Evolutionary conservation across 92 coral and sea anemone genomes (phyloP).

Genomic region (Epizoanthus scotinus): DNA sequence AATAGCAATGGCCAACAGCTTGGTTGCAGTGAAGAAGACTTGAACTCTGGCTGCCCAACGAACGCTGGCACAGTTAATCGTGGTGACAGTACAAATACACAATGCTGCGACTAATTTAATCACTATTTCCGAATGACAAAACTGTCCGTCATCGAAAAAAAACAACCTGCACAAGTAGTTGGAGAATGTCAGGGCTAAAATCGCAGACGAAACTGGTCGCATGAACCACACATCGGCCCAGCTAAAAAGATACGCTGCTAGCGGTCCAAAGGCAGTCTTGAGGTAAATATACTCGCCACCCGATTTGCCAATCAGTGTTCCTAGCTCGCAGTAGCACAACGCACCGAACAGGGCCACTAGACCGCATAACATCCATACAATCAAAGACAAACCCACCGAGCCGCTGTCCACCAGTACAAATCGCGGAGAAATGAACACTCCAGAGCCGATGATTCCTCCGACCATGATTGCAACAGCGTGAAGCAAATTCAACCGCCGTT

Average conservation of each 20-base stretch:
- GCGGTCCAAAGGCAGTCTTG: constrained; percentile 67
- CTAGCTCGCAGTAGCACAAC: constrained; percentile 75
- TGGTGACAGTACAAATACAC: constrained; percentile 49
- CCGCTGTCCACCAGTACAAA: constrained; percentile 66
- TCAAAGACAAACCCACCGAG: constrained; percentile 66
- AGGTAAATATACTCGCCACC: constrained; percentile 78
- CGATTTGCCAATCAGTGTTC: constrained; percentile 71
- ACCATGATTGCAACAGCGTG: constrained; percentile 66
- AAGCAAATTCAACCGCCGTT: constrained; percentile 58
- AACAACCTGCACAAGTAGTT: constrained; percentile 58
- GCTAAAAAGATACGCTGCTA: constrained; percentile 67
- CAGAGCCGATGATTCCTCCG: constrained; percentile 75
- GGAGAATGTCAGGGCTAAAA: constrained; percentile 64
- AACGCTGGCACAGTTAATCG: constrained; percentile 49
- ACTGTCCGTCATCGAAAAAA: constrained; percentile 22
- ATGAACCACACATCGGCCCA: constrained; percentile 75
- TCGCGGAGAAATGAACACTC: constrained; percentile 75
- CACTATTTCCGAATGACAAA: constrained; percentile 20
- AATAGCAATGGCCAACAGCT: constrained; percentile 44
- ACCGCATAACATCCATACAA: constrained; percentile 72
- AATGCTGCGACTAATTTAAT: constrained; percentile 51
- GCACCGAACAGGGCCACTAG: constrained; percentile 63
- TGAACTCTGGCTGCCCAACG: constrained; percentile 52
- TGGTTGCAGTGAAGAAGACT: constrained; percentile 52
- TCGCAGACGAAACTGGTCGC: constrained; percentile 72